Evolutionary conservation across 64 coral and sea anemone genomes (phyloP), one percentile per base, ranked within the genome.

Genomic region (Dendrophyllia cribrosa): DNA sequence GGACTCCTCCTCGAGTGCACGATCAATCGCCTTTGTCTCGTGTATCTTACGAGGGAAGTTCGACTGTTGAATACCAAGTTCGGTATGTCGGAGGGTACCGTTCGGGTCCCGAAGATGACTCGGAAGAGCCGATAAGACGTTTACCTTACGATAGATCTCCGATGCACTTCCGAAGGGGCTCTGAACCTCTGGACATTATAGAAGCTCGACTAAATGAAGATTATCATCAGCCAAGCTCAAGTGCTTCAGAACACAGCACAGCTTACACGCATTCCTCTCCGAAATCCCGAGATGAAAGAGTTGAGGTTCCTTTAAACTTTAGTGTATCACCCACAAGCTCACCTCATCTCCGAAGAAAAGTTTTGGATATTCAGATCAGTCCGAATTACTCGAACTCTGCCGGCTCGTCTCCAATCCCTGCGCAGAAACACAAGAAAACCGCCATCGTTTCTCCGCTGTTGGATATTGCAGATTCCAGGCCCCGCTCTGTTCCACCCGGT

Each of bases 401-500:
- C 16, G 66, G 59, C 26, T 51, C 76, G 21, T 49, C 45, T 58
- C 88, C 92, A 17, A 25, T 86, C 4, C 21, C 89, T 21, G 64
- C 65, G n/a, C 65, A 63, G 6, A 93, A 83, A 80, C 64, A 66
- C 24, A 97, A 97, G 76, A 97, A 97, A 64, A 97, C 93, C 26
- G 95, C 95, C 20, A 92, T 97, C 22, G 95, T 97, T 15, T 91
- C 92, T n/a, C 95, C 95, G 4, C 75, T 97, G 72, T 77, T 93
- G 16, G 95, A 93, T 82, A 70, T 90, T 58, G 43, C 82, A 50
- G 61, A 66, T 22, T 58, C 65, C 82, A 94, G 95, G 70, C 80
- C 95, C 51, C 94, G 89, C 84, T 53, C 94, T 19, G 85, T 63
- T 49, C 77, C 84, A 7, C 89, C 94, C 23, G 94, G 89, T 11